Base-by-base conservation (phyloP, 2,888 invertebrate genomes). In the Tenthredo mesomela region DNA sequence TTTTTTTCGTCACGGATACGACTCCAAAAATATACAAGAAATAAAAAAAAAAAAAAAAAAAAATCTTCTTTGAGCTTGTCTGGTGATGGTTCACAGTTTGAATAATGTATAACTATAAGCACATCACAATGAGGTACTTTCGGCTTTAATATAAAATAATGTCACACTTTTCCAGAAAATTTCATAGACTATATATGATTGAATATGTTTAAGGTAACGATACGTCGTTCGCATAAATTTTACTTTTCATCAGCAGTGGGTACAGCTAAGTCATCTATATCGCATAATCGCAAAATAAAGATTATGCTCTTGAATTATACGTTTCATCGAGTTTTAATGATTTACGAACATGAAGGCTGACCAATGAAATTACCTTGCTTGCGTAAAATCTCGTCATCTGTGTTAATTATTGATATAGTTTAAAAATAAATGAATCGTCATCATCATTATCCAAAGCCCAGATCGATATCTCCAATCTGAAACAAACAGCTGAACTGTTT, bases 81-180 rank as follows among this genome's bases (percentile, higher is more conserved):
- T 18, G 29, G 33, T 25, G 67, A 67, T 67, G 33, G 67, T 67
- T 33, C 33, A 18, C 18, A 15, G 18, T 67, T 33, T 67, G 67
- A 33, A 67, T 29, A 33, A 67, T 67, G 33, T 33, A 67, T 67
- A 43, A 40, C 43, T 25, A 43, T 21, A 43, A 40, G 40, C 43
- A 21, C 43, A 18, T 73, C 12, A 43, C 43, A 73, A 73, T 73
- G 70, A 37, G 70, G 37, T 43, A 21, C 73, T 73, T 73, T 15
- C 2, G 37, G 73, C 12, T 73, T 73, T 73, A 73, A 73, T 73
- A 43, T 73, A 43, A 43, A 43, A 40, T 21, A 73, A 73, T 21
- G 43, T 73, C 21, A 73, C 43, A 25, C 73, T 73, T 29, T 73
- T 25, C 43, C n/a, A 12, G 43, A 10, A 73, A 18, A 6, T 73